These are phyloP conservation scores for Enteromius anoplus DNA, from an alignment of 2,797 vertebrate species.

Conservation along the genomic window DNA sequence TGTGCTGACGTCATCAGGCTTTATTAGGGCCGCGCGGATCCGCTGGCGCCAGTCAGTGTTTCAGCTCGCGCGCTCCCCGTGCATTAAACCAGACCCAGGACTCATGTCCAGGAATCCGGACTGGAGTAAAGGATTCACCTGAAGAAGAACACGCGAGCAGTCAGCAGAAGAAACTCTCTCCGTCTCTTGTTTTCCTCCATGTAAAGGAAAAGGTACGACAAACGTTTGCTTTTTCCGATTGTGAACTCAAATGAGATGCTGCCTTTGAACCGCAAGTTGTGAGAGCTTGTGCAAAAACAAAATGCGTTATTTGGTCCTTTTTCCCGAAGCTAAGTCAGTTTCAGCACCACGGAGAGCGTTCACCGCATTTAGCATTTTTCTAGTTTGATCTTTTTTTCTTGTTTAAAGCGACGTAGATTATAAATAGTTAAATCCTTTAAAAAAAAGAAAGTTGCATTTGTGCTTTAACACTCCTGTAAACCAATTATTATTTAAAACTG, in stretches of 20 bases:
- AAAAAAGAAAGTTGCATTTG: neutral
- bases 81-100: slow-evolving; percentile 46
- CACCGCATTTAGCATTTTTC: neutral
- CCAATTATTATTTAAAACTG: neutral
- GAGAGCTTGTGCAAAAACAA: neutral
- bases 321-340: too few species aligned
- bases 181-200: slow-evolving; percentile 40
- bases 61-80: slow-evolving; percentile 54
- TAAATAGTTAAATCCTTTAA: neutral
- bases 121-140: slow-evolving; percentile 67
- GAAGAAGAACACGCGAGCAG: slow-evolving; percentile 48
- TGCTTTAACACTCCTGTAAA: neutral
- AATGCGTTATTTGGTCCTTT: neutral
- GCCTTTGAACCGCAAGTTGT: neutral
- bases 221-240: neutral
- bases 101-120: slow-evolving; percentile 69
- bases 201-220: slow-evolving; percentile 47
- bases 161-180: neutral
- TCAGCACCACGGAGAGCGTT: slow-evolving; percentile 16
- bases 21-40: slow-evolving; percentile 68
- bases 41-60: slow-evolving; percentile 55
- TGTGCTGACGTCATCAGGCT: slow-evolving; percentile 70
- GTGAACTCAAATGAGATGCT: neutral
- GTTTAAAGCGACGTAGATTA: neutral
- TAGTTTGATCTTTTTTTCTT: neutral